Conservation (phyloP, 2,113 vertebrate genomes). For the Calypte anna region DNA sequence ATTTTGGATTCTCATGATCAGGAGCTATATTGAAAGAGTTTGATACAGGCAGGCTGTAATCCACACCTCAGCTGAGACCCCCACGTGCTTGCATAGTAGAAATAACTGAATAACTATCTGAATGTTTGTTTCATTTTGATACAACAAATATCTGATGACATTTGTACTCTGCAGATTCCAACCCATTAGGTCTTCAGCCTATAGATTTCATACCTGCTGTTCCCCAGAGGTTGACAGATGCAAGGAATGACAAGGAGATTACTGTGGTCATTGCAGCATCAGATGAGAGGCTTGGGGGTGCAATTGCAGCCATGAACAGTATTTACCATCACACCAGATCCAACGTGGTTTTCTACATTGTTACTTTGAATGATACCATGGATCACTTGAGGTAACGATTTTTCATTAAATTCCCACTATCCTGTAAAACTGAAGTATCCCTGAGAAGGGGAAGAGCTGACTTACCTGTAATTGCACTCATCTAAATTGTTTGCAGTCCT, state of each 20-base stretch:
- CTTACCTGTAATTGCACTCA: not conserved
- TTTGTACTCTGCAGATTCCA: slow-evolving; percentile 78
- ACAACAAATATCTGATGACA: not conserved
- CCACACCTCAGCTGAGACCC: not conserved
- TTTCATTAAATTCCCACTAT: not conserved
- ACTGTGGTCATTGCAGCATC: slow-evolving; percentile 90
- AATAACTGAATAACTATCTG: not conserved
- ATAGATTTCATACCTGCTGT: slow-evolving; percentile 83
- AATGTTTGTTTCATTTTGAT: not conserved
- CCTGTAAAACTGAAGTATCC: not conserved
- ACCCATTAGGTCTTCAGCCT: slow-evolving; percentile 80
- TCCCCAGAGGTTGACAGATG: slow-evolving; percentile 52
- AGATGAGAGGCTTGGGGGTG: slow-evolving; percentile 90
- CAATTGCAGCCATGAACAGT: slow-evolving; percentile 92
- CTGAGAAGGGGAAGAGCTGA: not conserved
- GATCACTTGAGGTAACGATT: slow-evolving; percentile 87
- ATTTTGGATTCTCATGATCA: not conserved
- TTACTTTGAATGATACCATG: slow-evolving; percentile 89
- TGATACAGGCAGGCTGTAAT: not conserved
- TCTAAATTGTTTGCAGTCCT: not conserved
- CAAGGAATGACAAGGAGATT: slow-evolving; percentile 82
- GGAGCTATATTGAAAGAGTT: not conserved
- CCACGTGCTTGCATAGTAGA: not conserved
- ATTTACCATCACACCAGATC: slow-evolving; percentile 88
- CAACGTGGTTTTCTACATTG: slow-evolving; percentile 90